These are phyloP conservation scores for Drosophila pseudotakahashii DNA, from an alignment of 2,888 invertebrate species.

Conservation along the genomic window DNA sequence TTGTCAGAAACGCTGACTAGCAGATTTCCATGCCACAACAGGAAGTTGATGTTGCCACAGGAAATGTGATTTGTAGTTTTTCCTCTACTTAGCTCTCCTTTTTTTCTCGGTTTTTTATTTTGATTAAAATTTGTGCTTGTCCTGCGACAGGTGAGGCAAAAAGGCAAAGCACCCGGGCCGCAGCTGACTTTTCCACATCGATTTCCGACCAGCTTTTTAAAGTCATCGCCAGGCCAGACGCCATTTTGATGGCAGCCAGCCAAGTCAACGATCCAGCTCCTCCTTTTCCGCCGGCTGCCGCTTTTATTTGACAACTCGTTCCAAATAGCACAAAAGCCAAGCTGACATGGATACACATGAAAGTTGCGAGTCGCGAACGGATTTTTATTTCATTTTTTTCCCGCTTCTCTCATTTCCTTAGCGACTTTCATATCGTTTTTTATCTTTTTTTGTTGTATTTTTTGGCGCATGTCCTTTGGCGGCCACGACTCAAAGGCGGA, in stretches of 20 bases:
- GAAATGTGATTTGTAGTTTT: slow-evolving; percentile 80
- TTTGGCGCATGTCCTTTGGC: slow-evolving; percentile 75
- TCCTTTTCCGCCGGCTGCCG: slow-evolving; percentile 27
- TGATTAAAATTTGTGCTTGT: slow-evolving; percentile 64
- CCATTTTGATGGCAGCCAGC: slow-evolving; percentile 61
- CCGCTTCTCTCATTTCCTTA: slow-evolving; percentile 28
- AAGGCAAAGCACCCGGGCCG: slow-evolving; percentile 36
- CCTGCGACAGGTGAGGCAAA: slow-evolving; percentile 44
- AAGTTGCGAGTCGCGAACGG: slow-evolving; percentile 38
- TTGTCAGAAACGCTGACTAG: slow-evolving; percentile 76
- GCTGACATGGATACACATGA: slow-evolving; percentile 46
- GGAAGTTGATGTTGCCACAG: slow-evolving; percentile 73
- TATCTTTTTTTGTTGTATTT: slow-evolving; percentile 54
- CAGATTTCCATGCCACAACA: slow-evolving; percentile 72
- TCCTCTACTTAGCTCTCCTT: slow-evolving; percentile 20
- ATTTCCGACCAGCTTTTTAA: slow-evolving; percentile 51
- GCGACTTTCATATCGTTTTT: slow-evolving; percentile 27
- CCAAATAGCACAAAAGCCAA: slow-evolving; percentile 48
- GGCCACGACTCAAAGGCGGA: slow-evolving; percentile 68
- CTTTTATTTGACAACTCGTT: slow-evolving; percentile 60
- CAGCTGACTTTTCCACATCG: slow-evolving; percentile 44
- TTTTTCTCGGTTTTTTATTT: slow-evolving; percentile 18
- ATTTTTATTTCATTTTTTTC: slow-evolving; percentile 43
- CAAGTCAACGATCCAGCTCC: slow-evolving; percentile 60
- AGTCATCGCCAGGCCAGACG: slow-evolving; percentile 55